Evolutionary conservation across 2,888 invertebrate genomes (phyloP).

Genomic region (Hylaea fasciaria): DNA sequence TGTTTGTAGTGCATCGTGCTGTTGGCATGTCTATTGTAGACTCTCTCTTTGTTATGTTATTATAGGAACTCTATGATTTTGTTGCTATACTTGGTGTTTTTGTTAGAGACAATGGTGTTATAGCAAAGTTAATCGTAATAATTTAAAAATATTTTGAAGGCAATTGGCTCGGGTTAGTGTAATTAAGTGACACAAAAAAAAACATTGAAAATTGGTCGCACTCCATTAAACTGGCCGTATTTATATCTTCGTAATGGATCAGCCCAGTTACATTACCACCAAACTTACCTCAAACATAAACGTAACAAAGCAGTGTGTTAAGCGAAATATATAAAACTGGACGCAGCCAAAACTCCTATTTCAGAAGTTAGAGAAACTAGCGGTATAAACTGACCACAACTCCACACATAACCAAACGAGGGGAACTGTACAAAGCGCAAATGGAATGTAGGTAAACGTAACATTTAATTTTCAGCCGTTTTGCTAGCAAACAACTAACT

Average conservation of each 20-base stretch:
- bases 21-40: not conserved
- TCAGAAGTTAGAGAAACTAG: constrained; percentile 7
- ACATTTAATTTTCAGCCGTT: constrained; percentile 33
- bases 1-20: not conserved
- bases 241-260: not conserved
- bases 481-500: constrained; percentile 25
- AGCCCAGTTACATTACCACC: not conserved
- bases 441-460: constrained; percentile 31
- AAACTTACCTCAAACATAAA: not conserved
- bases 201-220: no score
- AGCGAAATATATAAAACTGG: constrained; percentile 1
- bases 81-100: no score
- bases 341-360: constrained; percentile 10
- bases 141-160: no score
- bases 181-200: no score
- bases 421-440: constrained; percentile 40
- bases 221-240: no score
- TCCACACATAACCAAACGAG: constrained; percentile 26
- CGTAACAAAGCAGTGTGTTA: constrained; percentile 1
- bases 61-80: no score
- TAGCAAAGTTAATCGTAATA: no score
- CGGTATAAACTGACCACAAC: constrained; percentile 33
- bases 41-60: no score
- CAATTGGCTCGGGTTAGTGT: no score
- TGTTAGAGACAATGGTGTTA: no score